Percentiles rank a stretch among this genome's conserved stretches.
phyloP scores from a whole-genome alignment of 2,888 invertebrate species.

The Pterostichus niger region DNA sequence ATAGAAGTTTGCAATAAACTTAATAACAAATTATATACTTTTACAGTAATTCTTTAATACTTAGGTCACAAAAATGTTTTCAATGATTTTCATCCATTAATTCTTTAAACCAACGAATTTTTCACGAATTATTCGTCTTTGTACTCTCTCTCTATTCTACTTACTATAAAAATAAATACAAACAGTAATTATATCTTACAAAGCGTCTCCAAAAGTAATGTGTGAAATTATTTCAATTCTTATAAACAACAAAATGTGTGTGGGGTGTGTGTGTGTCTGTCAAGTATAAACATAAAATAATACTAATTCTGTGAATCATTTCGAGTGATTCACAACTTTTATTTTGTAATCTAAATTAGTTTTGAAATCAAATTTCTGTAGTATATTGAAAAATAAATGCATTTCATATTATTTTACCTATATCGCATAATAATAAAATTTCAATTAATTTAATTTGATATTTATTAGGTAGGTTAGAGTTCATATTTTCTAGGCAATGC shows the following conservation, averaged over 20 bases:
- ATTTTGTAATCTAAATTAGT: too few species aligned
- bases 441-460: too few species aligned
- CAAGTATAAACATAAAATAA: too few species aligned
- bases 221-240: not conserved
- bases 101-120: not conserved
- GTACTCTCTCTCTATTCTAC: slow-evolving; percentile 27
- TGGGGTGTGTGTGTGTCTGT: too few species aligned
- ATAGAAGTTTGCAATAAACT: not conserved
- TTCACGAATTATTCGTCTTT: slow-evolving; percentile 23
- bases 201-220: slow-evolving; percentile 4
- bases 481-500: too few species aligned
- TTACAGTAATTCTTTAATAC: not conserved
- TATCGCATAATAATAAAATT: too few species aligned
- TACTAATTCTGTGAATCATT: too few species aligned
- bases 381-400: too few species aligned
- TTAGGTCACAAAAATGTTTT: not conserved
- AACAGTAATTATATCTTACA: slow-evolving; percentile 54
- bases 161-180: slow-evolving; percentile 55
- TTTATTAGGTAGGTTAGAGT: too few species aligned
- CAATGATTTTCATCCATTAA: not conserved
- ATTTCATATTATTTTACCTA: too few species aligned
- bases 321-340: too few species aligned
- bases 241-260: not conserved
- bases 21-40: slow-evolving; percentile 12
- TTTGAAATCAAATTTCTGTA: too few species aligned